Percentiles rank a stretch among this genome's conserved stretches.
Evolutionary conservation across 2,797 vertebrate genomes (phyloP).

Genomic region (Anniella stebbinsi): DNA sequence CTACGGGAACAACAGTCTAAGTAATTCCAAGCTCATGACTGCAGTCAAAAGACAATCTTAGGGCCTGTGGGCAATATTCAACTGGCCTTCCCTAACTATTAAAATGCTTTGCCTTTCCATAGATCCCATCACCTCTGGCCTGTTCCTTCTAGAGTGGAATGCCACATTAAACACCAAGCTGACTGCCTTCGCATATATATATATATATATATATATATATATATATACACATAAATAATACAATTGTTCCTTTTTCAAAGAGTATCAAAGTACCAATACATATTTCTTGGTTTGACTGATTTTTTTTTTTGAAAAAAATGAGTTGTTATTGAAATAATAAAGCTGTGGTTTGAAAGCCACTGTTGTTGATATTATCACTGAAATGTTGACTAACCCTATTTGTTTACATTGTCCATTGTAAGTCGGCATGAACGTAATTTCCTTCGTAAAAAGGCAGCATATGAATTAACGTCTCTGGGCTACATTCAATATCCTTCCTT

Average conservation of each 20-base stretch:
- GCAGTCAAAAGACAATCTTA: neutral
- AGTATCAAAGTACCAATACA: neutral
- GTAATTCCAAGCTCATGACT: neutral
- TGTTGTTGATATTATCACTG: neutral
- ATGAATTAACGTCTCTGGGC: neutral
- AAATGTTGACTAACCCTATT: neutral
- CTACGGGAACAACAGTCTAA: neutral
- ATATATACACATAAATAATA: neutral
- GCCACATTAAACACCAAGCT: neutral
- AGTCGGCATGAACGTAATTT: neutral
- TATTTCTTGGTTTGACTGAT: neutral
- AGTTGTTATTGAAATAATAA: neutral
- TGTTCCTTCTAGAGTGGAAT: neutral
- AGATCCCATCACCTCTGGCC: neutral
- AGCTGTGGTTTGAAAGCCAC: neutral
- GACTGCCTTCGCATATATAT: no score
- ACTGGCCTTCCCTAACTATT: neutral
- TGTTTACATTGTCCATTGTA: neutral
- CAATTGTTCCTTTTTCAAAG: neutral
- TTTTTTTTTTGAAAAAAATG: neutral
- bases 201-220: neutral
- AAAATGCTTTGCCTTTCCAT: neutral
- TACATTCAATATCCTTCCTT: neutral
- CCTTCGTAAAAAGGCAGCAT: neutral
- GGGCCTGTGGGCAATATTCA: neutral